Base-by-base conservation (phyloP, 2,113 vertebrate species). In the Muscicapa adusta region DNA sequence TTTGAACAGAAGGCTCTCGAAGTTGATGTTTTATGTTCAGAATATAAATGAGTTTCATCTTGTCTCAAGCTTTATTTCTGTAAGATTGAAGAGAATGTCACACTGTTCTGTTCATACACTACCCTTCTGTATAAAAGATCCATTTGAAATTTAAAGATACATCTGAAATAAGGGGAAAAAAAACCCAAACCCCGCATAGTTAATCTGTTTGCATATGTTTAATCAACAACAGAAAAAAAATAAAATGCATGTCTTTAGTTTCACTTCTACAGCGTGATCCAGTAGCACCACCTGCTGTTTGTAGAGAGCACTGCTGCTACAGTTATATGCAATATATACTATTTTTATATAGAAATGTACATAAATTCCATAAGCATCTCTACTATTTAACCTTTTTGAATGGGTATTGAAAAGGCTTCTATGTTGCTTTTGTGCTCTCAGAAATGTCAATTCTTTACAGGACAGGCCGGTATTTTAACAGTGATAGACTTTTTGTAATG, bases 271-370 rank as follows among this genome's bases (percentile, higher is more conserved):
- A 70, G 47, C 0, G 6, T 8, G 40, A 83, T 94, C 78, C 60
- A 12, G 56, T 42, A 94, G 74, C 96, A 79, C 95, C 96, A 91
- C 18, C 96, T 96, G 56, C 78, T 94, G 96, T 16, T 83, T 4
- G 6, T 0, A 71, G 9, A 11, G 40, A 89, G 53, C 47, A 60
- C 22, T 83, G 67, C 61, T 51, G n/a, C 10, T 81, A 65, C 24
- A 19, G 5, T 34, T 1, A 0, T 1, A 1, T 0, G 2, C 6
- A 14, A 4, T 6, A 31, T 0, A 6, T 5, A 12, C 1, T 11
- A 5, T 18, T 26, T 42, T 23, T n/a, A 6, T 6, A 22, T 5
- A 12, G 24, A 33, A 14, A 12, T 26, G 12, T 26, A 18, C 53
- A 14, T 4, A 4, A 11, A 26, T 81, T 66, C 26, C n/a, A 8